These are phyloP conservation scores for Urophycis tenuis DNA, from an alignment of 2,797 vertebrate genomes.

Conservation along the genomic window DNA sequence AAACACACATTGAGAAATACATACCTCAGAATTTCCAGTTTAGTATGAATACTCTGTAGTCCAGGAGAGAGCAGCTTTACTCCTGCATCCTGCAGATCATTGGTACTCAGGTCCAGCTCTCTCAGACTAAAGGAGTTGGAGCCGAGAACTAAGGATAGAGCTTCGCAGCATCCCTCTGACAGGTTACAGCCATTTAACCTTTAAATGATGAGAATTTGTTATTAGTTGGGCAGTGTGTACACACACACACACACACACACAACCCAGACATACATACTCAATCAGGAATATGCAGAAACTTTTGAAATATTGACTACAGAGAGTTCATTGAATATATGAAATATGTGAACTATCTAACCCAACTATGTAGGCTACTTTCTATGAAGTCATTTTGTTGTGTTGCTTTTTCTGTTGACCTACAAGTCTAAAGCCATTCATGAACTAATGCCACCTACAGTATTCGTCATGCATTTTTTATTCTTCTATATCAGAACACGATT, in stretches of 20 bases:
- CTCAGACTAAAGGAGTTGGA: not conserved
- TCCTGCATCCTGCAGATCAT: constrained; percentile 17
- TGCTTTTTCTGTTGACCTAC: too few relatives aligned
- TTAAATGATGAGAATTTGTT: not conserved
- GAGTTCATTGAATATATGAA: too few relatives aligned
- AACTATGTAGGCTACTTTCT: too few relatives aligned
- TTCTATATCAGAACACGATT: too few relatives aligned
- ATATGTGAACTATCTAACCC: too few relatives aligned
- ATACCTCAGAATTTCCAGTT: not conserved
- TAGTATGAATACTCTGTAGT: not conserved
- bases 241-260: not conserved
- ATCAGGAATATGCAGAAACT: too few relatives aligned
- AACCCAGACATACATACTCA: not conserved
- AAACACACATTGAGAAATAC: not conserved
- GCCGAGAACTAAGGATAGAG: constrained; percentile 7
- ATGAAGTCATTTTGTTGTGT: too few relatives aligned
- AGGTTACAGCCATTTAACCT: constrained; percentile 11
- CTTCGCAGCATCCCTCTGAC: constrained; percentile 8
- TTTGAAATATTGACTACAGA: too few relatives aligned
- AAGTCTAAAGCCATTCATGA: too few relatives aligned
- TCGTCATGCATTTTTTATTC: too few relatives aligned
- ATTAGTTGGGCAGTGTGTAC: not conserved
- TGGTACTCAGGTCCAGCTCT: constrained; percentile 13
- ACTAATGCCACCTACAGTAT: too few relatives aligned
- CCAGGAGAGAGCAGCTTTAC: not conserved